Conservation (phyloP, 2,888 invertebrate genomes). For the Apoderus coryli region DNA sequence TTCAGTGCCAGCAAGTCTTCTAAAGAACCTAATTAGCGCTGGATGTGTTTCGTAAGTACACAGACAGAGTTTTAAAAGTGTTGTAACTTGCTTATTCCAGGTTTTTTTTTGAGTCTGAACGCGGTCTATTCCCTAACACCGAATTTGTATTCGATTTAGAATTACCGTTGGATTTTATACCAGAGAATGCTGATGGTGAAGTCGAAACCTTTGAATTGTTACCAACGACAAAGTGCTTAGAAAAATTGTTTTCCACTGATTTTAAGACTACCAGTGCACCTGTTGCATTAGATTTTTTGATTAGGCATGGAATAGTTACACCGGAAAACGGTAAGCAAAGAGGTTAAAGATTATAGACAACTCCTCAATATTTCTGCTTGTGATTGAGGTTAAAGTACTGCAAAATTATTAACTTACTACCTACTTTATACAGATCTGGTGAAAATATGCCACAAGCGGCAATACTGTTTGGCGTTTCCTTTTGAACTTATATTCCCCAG, state of each 20-base stretch:
- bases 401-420: too few relatives aligned
- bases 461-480: too few relatives aligned
- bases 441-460: too few relatives aligned
- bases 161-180: constrained; percentile 76
- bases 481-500: too few relatives aligned
- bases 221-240: constrained; percentile 68
- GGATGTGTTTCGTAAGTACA: constrained; percentile 73
- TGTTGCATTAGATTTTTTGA: constrained; percentile 80
- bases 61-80: too few relatives aligned
- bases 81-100: constrained; percentile 39
- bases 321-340: constrained; percentile 65
- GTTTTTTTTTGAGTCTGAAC: constrained; percentile 83
- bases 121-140: constrained; percentile 87
- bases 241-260: constrained; percentile 64
- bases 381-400: too few relatives aligned
- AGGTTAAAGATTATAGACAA: too few relatives aligned
- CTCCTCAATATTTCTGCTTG: constrained; percentile 3
- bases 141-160: constrained; percentile 90
- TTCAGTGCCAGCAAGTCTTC: constrained; percentile 66
- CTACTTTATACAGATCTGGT: too few relatives aligned
- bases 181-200: constrained; percentile 89
- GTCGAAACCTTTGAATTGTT: constrained; percentile 82
- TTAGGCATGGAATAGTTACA: constrained; percentile 78
- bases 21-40: constrained; percentile 58
- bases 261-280: constrained; percentile 93